These are phyloP conservation scores for Heteractis magnifica DNA, from an alignment of 92 coral and sea anemone genomes.

Conservation along the genomic window DNA sequence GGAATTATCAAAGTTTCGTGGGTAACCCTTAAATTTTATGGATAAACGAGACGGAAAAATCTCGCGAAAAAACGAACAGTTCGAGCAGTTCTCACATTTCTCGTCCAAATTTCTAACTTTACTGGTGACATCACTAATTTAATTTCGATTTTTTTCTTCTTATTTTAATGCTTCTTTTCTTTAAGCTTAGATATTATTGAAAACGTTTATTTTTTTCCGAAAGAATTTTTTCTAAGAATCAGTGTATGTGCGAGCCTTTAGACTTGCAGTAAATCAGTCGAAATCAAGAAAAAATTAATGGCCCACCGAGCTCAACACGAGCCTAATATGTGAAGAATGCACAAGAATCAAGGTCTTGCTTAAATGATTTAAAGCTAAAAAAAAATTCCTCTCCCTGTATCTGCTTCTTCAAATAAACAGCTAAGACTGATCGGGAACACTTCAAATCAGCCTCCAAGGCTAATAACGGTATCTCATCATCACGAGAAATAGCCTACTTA, in stretches of 20 bases:
- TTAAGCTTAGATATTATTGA: too few species aligned
- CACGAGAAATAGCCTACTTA: background rate
- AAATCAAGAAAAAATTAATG: background rate
- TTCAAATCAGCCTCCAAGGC: constrained; percentile 13
- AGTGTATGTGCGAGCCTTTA: background rate
- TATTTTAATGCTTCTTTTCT: too few species aligned
- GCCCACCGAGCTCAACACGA: constrained; percentile 23
- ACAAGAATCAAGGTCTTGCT: background rate
- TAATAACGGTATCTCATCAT: constrained; percentile 6
- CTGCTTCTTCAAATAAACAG: background rate
- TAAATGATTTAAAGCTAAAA: background rate
- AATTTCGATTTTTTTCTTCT: too few species aligned
- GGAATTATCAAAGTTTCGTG: background rate
- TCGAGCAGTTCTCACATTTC: background rate
- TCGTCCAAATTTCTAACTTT: background rate
- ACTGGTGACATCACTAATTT: too few species aligned
- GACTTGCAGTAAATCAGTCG: constrained; percentile 1
- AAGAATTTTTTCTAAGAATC: too few species aligned
- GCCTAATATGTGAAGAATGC: constrained; percentile 13
- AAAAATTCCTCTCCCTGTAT: background rate
- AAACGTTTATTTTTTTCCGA: too few species aligned
- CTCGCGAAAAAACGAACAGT: background rate
- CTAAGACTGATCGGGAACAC: background rate
- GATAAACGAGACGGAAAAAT: background rate
- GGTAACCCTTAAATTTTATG: background rate